phyloP scores from a whole-genome alignment of 1,140 invertebrate genomes.

The Drosophila busckii region DNA sequence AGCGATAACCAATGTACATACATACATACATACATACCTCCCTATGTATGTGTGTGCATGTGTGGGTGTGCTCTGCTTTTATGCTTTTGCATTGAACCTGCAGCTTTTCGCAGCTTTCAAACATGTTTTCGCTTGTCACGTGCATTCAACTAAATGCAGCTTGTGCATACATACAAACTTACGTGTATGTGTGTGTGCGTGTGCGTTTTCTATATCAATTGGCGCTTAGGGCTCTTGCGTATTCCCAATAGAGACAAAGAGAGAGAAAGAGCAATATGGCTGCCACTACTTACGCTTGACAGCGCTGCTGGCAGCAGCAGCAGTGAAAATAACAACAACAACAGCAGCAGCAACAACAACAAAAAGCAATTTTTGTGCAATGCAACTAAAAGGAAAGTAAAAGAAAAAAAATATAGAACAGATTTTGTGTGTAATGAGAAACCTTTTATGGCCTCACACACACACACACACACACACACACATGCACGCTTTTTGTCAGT shows the following conservation, averaged over 20 bases:
- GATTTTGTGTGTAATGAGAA: constrained; percentile 72
- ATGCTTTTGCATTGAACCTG: constrained; percentile 55
- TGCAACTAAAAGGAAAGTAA: constrained; percentile 55
- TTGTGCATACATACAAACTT: background rate
- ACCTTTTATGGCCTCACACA: constrained; percentile 70
- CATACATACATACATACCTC: no score
- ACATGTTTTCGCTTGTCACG: constrained; percentile 44
- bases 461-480: constrained; percentile 67
- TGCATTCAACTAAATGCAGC: constrained; percentile 17
- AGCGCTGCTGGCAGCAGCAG: constrained; percentile 30
- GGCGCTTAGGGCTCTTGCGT: constrained; percentile 44
- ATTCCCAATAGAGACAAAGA: constrained; percentile 9
- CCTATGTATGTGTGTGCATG: no score
- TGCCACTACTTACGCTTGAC: constrained; percentile 5
- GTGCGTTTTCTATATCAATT: constrained; percentile 43
- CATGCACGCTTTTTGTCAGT: constrained; percentile 60
- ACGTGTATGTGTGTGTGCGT: constrained; percentile 5
- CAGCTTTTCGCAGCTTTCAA: constrained; percentile 27
- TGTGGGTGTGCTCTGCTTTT: constrained; percentile 14
- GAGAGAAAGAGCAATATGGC: constrained; percentile 6
- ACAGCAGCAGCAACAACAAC: constrained; percentile 3
- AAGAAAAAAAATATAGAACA: constrained; percentile 27
- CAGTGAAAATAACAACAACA: constrained; percentile 12
- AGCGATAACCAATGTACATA: no score
- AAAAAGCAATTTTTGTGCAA: constrained; percentile 71